Conservation (phyloP, 2,888 invertebrate genomes). For the Autographa pulchrina region DNA sequence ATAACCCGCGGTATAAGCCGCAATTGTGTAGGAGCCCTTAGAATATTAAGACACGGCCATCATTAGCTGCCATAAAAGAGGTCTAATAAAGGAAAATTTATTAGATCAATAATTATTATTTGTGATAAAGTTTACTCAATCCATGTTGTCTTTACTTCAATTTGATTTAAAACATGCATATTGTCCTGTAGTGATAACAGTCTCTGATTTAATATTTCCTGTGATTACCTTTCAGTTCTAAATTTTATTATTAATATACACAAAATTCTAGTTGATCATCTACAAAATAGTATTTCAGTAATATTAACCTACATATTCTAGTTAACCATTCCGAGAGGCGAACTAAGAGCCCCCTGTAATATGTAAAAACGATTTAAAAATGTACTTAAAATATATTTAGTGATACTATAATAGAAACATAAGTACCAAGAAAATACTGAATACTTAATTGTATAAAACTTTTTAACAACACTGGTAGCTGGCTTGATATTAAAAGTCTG, state of each 20-base stretch:
- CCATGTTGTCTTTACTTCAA: constrained; percentile 9
- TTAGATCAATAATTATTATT: too few relatives aligned
- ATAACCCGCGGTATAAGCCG: too few relatives aligned
- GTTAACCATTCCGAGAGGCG: constrained; percentile 65
- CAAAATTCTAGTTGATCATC: constrained; percentile 49
- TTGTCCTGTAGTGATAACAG: constrained; percentile 47
- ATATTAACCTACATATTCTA: constrained; percentile 64
- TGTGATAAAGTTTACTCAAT: background rate
- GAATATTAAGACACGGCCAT: too few relatives aligned
- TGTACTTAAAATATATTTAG: constrained; percentile 10
- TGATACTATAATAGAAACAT: constrained; percentile 39
- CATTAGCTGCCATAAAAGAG: background rate
- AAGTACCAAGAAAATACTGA: constrained; percentile 42
- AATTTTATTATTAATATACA: constrained; percentile 39
- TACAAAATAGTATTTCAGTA: constrained; percentile 70
- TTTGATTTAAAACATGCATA: constrained; percentile 30
- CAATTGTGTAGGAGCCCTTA: too few relatives aligned
- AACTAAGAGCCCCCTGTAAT: constrained; percentile 58
- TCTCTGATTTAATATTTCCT: constrained; percentile 48
- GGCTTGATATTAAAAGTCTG: background rate
- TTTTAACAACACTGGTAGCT: background rate
- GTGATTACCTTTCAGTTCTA: constrained; percentile 44
- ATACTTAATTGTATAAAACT: background rate
- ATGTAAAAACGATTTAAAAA: constrained; percentile 50
- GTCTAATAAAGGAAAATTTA: too few relatives aligned